These are phyloP conservation scores for Notolepis coatsorum DNA, from an alignment of 2,797 vertebrate species.

Conservation along the genomic window DNA sequence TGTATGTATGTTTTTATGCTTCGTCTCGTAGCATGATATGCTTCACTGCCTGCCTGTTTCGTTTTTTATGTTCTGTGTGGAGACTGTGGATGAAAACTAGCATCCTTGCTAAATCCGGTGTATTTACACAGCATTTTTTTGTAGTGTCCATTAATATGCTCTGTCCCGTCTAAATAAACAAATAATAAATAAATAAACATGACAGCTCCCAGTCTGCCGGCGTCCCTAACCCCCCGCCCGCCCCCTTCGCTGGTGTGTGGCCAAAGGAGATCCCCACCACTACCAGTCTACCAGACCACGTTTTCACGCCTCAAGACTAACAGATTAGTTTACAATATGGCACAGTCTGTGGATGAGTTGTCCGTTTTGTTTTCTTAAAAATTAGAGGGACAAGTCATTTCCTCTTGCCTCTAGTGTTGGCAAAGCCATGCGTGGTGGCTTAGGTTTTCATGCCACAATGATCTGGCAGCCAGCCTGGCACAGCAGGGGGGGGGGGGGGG, in stretches of 20 bases:
- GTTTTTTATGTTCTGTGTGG: too few species aligned
- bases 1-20: too few species aligned
- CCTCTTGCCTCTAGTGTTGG: neutral
- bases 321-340: conserved; percentile 5
- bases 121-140: too few species aligned
- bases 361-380: neutral
- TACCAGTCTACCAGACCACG: neutral
- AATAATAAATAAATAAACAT: too few species aligned
- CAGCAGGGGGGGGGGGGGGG: neutral
- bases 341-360: neutral
- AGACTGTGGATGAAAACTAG: too few species aligned
- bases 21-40: too few species aligned
- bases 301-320: neutral
- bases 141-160: too few species aligned
- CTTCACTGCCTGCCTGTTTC: too few species aligned
- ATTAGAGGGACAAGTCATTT: neutral
- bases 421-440: neutral
- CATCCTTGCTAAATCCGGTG: too few species aligned
- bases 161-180: too few species aligned
- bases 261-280: too few species aligned
- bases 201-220: neutral
- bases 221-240: neutral
- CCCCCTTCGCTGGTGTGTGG: neutral
- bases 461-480: conserved; percentile 5
- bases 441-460: neutral